phyloP scores from a whole-genome alignment of 2,888 invertebrate species.

The Lamellibrachia satsuma region DNA sequence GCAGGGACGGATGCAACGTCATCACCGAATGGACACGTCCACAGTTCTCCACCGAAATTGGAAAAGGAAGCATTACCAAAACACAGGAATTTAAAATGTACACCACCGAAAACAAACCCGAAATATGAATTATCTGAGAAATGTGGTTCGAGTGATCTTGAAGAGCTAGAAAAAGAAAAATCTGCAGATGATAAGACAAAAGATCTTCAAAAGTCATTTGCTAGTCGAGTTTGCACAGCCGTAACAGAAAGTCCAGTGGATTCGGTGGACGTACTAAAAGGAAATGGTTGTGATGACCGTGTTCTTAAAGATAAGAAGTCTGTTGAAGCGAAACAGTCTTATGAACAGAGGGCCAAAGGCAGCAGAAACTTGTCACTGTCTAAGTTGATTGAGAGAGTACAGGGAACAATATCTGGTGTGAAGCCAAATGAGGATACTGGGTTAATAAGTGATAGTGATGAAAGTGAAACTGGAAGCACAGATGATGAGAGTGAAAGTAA shows the following conservation, averaged over 20 bases:
- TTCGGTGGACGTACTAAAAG: neutral
- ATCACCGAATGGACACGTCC: neutral
- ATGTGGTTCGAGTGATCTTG: neutral
- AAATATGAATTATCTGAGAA: neutral
- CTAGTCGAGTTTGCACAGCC: neutral
- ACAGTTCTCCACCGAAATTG: neutral
- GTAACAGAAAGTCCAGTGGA: neutral
- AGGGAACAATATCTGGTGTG: neutral
- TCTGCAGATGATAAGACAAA: neutral
- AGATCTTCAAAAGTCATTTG: neutral
- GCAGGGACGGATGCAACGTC: neutral
- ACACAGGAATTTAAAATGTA: neutral
- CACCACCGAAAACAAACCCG: neutral
- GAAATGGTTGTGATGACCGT: neutral
- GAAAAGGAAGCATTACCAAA: constrained; percentile 12
- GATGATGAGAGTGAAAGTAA: neutral
- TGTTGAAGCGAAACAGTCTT: neutral
- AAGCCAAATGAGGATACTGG: neutral
- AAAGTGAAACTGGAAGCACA: neutral
- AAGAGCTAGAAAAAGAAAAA: neutral
- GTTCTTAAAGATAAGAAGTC: neutral
- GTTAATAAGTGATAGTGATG: neutral
- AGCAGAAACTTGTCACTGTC: neutral
- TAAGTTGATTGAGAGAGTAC: neutral
- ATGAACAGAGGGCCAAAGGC: neutral